Evolutionary conservation across 2,797 vertebrate genomes (phyloP).

Genomic region (Eupleurogrammus muticus): DNA sequence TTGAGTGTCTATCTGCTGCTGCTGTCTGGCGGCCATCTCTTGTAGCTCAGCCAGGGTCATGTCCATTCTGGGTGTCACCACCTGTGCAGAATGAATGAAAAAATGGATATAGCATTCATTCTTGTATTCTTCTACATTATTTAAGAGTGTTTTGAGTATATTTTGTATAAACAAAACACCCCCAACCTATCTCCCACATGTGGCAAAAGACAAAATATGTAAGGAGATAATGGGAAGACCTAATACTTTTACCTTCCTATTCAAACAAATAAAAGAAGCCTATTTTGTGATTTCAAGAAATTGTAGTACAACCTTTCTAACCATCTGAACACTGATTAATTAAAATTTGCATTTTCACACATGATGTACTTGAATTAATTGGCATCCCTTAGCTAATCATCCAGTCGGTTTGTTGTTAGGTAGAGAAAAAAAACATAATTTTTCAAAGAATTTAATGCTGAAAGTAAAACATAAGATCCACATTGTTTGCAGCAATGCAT

Average conservation of each 20-base stretch:
- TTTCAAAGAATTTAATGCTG: slow-evolving; percentile 5
- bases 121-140: neutral
- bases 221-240: neutral
- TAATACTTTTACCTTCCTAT: neutral
- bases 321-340: slow-evolving; percentile 21
- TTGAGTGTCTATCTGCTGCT: slow-evolving; percentile 96
- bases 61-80: slow-evolving; percentile 92
- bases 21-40: slow-evolving; percentile 97
- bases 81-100: slow-evolving; percentile 73
- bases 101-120: neutral
- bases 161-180: no score
- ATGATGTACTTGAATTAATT: slow-evolving; percentile 29
- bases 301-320: slow-evolving; percentile 2
- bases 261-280: neutral
- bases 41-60: slow-evolving; percentile 96
- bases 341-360: slow-evolving; percentile 27
- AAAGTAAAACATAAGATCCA: slow-evolving; percentile 12
- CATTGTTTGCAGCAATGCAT: neutral
- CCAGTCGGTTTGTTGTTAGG: neutral
- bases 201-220: neutral
- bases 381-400: slow-evolving; percentile 1
- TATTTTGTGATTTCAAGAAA: slow-evolving; percentile 11
- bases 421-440: slow-evolving; percentile 23
- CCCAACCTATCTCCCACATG: neutral
- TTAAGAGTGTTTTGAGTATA: no score